phyloP scores from a whole-genome alignment of 2,113 vertebrate species.

The Setophaga petechia region DNA sequence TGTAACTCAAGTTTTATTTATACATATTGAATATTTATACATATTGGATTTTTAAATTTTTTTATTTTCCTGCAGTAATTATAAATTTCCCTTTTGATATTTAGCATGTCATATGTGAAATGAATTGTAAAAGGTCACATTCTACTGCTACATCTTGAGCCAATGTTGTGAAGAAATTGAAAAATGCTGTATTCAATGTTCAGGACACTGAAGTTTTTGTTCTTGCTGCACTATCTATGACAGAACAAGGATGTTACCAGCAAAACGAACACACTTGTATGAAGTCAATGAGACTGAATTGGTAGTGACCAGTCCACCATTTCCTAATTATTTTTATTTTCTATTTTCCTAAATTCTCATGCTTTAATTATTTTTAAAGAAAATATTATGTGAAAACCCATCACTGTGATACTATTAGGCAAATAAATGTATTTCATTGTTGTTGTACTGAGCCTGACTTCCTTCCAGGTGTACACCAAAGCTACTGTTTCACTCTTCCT shows the following conservation, averaged over 20 bases:
- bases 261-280: background rate
- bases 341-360: background rate
- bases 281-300: background rate
- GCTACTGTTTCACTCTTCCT: background rate
- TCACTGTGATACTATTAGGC: background rate
- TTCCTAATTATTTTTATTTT: background rate
- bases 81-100: background rate
- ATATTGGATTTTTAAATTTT: background rate
- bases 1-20: background rate
- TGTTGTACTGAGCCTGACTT: background rate
- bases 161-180: background rate
- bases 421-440: background rate
- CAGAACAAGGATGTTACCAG: background rate
- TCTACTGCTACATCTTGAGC: background rate
- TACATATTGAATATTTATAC: background rate
- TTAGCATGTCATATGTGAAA: background rate
- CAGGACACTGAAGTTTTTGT: background rate
- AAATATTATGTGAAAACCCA: constrained; percentile 4
- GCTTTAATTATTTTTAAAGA: background rate
- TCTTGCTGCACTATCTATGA: background rate
- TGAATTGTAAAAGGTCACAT: background rate
- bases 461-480: background rate
- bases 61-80: background rate
- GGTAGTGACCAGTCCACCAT: background rate
- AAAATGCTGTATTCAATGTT: background rate